phyloP scores from a whole-genome alignment of 2,797 vertebrate species.

The Nothura maculosa region DNA sequence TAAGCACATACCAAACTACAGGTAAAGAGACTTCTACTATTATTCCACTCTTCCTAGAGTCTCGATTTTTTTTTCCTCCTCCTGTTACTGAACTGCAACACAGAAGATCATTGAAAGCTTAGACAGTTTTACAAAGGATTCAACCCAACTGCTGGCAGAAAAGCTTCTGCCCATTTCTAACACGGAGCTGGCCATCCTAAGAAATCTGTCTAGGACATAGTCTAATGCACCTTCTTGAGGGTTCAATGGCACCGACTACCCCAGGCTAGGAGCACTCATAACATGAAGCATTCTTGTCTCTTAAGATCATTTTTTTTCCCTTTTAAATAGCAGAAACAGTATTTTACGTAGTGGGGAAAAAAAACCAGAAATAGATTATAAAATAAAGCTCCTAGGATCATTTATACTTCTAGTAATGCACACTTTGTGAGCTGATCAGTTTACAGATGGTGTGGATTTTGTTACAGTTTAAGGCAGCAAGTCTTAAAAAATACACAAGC shows the following conservation, averaged over 20 bases:
- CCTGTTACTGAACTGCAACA: neutral
- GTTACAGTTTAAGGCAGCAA: slow-evolving; percentile 66
- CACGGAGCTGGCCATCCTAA: neutral
- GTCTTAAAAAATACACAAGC: slow-evolving; percentile 49
- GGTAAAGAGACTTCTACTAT: neutral
- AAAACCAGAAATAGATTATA: slow-evolving; percentile 42
- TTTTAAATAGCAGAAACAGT: slow-evolving; percentile 51
- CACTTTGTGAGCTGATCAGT: neutral
- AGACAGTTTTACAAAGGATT: neutral
- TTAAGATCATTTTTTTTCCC: neutral
- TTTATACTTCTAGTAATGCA: neutral
- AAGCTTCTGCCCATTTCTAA: neutral
- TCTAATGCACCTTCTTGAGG: slow-evolving; percentile 18
- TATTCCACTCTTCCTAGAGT: neutral
- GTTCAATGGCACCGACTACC: slow-evolving; percentile 30
- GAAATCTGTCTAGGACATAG: neutral
- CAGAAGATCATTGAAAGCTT: neutral
- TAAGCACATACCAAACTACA: slow-evolving; percentile 17
- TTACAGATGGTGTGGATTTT: neutral
- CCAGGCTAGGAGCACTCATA: neutral
- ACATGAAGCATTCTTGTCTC: slow-evolving; percentile 46
- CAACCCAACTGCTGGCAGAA: neutral
- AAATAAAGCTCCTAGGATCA: slow-evolving; percentile 33
- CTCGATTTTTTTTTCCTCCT: neutral
- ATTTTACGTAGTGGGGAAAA: slow-evolving; percentile 29